Base-by-base conservation (phyloP, 2,888 invertebrate species). In the Dendrolimus pini region DNA sequence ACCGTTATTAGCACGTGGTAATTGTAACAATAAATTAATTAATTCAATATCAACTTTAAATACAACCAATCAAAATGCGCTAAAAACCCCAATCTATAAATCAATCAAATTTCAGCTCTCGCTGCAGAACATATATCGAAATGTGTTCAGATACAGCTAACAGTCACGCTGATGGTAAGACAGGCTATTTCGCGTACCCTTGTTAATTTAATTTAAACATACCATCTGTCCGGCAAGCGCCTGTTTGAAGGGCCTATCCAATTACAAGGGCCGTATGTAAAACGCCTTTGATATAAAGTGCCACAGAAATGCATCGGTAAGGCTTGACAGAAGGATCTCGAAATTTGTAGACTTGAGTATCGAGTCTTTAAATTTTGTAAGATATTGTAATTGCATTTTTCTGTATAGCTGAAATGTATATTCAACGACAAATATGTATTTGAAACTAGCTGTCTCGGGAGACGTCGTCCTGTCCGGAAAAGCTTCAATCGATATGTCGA, bases 131-230 rank as follows among this genome's bases (percentile, higher is more conserved):
- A 30, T 47, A 47, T 47, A 47, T 12, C 47, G 9, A 47, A 47
- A 9, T 47, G 47, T 47, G 47, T 47, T 10, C 47, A 47, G 12
- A 47, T 7, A 47, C 47, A 12, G 12, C 30, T 47, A 10, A 12
- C 47, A 47, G 30, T 47, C 47, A 47, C 47, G 12, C 30, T 30
- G 30, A 30, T 3, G 12, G 0, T 47, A 47, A 47, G 9, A 7
- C 47, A 6, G 47, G 47, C 47, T 47, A 47, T 47, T 47, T 47
- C 47, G 47, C 70, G 73, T 70, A 80, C 80, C 78, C 83, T 82
- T 83, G 83, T 85, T 85, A 83, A 84, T 83, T 83, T 80, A 83
- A 84, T 83, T 83, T 80, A 72, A 79, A 82, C 80, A 81, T 78
- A 77, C 82, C 83, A 82, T 81, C 82, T 83, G 82, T 80, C 81